Percentiles rank a stretch among this genome's conserved stretches.
Conservation (phyloP, 2,888 invertebrate genomes). For the Pharmacophagus antenor region DNA sequence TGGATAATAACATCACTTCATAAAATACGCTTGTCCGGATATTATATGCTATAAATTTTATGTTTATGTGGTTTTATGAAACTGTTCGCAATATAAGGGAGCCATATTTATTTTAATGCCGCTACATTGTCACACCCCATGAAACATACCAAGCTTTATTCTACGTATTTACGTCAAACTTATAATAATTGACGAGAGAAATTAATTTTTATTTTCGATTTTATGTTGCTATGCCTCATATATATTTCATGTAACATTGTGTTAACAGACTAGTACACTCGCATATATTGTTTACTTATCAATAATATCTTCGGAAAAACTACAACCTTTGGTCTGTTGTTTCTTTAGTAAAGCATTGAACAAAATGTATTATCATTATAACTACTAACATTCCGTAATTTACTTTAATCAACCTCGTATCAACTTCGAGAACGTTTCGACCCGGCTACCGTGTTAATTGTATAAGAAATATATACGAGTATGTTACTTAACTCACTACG, state of each 20-base stretch:
- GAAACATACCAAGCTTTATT: not conserved
- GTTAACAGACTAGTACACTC: too few relatives aligned
- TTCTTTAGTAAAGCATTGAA: too few relatives aligned
- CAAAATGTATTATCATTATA: not conserved
- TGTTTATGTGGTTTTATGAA: conserved; percentile 12
- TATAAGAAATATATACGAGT: conserved; percentile 4
- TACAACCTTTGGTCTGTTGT: too few relatives aligned
- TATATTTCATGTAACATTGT: too few relatives aligned
- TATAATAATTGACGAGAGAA: too few relatives aligned
- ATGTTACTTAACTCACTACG: conserved; percentile 10
- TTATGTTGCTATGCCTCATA: too few relatives aligned
- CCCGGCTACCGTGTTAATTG: conserved; percentile 10
- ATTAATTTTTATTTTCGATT: too few relatives aligned
- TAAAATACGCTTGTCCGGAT: conserved; percentile 15
- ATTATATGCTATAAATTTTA: conserved; percentile 12
- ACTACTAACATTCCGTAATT: too few relatives aligned
- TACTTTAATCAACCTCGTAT: conserved; percentile 11
- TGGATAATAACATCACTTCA: conserved; percentile 5
- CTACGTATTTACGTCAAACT: not conserved
- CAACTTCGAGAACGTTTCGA: conserved; percentile 5
- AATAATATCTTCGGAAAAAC: too few relatives aligned
- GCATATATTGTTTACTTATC: too few relatives aligned
- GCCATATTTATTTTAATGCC: conserved; percentile 19
- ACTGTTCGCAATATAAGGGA: conserved; percentile 9
- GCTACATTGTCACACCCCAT: conserved; percentile 1